Base-by-base conservation (phyloP, 2,113 vertebrate species). In the Corythornis madagascariensis region DNA sequence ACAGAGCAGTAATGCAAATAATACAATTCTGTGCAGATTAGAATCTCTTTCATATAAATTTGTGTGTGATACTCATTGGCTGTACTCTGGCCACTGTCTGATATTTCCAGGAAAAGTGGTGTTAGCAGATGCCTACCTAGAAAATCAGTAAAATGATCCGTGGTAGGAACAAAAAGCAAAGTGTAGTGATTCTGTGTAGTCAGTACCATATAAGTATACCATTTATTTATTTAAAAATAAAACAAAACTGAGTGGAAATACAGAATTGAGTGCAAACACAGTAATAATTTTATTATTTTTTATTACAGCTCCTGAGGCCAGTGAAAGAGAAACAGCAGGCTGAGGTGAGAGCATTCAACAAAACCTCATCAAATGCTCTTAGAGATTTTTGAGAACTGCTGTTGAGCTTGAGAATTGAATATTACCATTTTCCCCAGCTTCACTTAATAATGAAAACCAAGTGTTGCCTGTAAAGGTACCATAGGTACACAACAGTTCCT, bases 261-360 rank as follows among this genome's bases (percentile, higher is more conserved):
- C 4, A 9, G 25, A 66, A 20, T 48, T 66, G n/a, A 74, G n/a
- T 84, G 25, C 60, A 84, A 87, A 55, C 40, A 53, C 29, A 22
- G 24, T 48, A 52, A 45, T n/a, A 63, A 69, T 78, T 7, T 67
- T 10, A 26, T 84, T 73, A 15, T 59, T 87, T 93, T 91, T 83
- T 22, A 16, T 95, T 93, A 25, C 55, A 96, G 91, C 35, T 73
- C 26, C 81, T 52, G 33, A 83, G 56, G 40, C 86, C 29, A 73
- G 38, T 38, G 29, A 89, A 85, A 38, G 59, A 94, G 48, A 40
- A 87, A 8, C 7, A 56, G 59, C 52, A 73, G 7, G 48, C 42
- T 71, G 52, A 95, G 89, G 84, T 91, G 78, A 92, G 87, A 40
- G 35, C 47, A 22, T 33, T 93, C 40, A 38, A 42, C 22, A 81